These are phyloP conservation scores for Musca domestica DNA, from an alignment of 1,140 invertebrate genomes.

Conservation along the genomic window DNA sequence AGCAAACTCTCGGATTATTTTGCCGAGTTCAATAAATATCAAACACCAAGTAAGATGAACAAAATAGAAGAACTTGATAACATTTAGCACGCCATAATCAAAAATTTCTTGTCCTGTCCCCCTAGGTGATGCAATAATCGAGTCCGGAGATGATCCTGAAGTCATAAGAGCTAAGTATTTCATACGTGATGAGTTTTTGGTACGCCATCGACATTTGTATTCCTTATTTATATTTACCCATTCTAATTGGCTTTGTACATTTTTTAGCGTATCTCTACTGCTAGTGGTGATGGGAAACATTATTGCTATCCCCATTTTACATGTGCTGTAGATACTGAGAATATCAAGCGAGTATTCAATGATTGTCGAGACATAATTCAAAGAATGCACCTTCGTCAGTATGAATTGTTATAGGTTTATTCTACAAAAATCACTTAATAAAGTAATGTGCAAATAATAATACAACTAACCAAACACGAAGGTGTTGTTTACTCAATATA, in stretches of 20 bases:
- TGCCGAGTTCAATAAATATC: slow-evolving; percentile 89
- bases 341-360: slow-evolving; percentile 99
- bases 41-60: slow-evolving; percentile 67
- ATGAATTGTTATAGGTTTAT: slow-evolving; percentile 90
- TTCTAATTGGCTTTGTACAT: slow-evolving; percentile 24
- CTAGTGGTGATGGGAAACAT: slow-evolving; percentile 96
- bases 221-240: not conserved
- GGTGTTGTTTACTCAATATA: too few relatives aligned
- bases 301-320: slow-evolving; percentile 99
- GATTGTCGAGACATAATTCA: slow-evolving; percentile 99
- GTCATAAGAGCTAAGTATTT: slow-evolving; percentile 99
- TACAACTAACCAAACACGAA: slow-evolving; percentile 42
- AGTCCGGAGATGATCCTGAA: slow-evolving; percentile 84
- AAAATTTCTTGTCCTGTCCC: not conserved
- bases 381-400: slow-evolving; percentile 98
- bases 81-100: not conserved
- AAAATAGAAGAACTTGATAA: too few relatives aligned
- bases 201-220: slow-evolving; percentile 54
- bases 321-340: slow-evolving; percentile 99
- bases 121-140: slow-evolving; percentile 59
- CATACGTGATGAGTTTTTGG: slow-evolving; percentile 99
- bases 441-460: slow-evolving; percentile 29
- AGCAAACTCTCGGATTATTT: slow-evolving; percentile 98
- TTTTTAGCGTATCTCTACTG: slow-evolving; percentile 94
- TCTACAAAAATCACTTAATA: slow-evolving; percentile 30